Evolutionary conservation across 2,113 vertebrate genomes (phyloP), one percentile per base, ranked within the genome.

Genomic region (Toxotes chatareus): DNA sequence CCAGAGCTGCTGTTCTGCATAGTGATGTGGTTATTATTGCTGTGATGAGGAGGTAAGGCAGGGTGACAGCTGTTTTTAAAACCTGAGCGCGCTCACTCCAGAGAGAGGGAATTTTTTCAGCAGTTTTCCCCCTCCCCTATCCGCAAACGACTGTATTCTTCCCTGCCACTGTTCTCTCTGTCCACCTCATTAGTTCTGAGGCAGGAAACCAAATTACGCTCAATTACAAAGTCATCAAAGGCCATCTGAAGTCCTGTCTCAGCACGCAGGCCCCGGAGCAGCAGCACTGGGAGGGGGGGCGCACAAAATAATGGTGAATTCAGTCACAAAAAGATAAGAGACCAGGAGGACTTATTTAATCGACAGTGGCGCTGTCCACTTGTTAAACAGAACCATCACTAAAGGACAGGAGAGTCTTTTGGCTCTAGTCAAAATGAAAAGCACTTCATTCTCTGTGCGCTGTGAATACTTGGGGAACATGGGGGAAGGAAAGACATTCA

Each of bases 151-250:
- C 82, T 73, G 83, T 76, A 80, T 84, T 92, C 79, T 76, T 83
- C 69, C 81, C 88, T 55, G 85, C 82, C 83, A 67, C 87, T 80
- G 55, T 88, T 85, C 85, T 79, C 76, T 86, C 85, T 86, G 80
- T 91, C 85, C 84, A 88, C 91, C 91, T 95, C 94, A 94, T 95
- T 95, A 95, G 92, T 90, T 95, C 69, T 56, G 87, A 92, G 89
- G 92, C 93, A 93, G 92, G 88, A 92, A 95, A 93, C 92, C 92
- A 94, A 95, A 95, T 95, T 92, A 94, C 68, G 56, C 87, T 93
- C 91, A 95, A 94, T 95, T 94, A 94, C 90, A 90, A 89, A 94
- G 92, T 92, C 94, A 92, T 93, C 92, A 93, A 90, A 93, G 93
- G 87, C 90, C 92, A 90, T 71, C 90, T 83, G 92, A 92, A 94